Base-by-base conservation (phyloP, 1,140 invertebrate species). In the Thalassaphorura encarpata region DNA sequence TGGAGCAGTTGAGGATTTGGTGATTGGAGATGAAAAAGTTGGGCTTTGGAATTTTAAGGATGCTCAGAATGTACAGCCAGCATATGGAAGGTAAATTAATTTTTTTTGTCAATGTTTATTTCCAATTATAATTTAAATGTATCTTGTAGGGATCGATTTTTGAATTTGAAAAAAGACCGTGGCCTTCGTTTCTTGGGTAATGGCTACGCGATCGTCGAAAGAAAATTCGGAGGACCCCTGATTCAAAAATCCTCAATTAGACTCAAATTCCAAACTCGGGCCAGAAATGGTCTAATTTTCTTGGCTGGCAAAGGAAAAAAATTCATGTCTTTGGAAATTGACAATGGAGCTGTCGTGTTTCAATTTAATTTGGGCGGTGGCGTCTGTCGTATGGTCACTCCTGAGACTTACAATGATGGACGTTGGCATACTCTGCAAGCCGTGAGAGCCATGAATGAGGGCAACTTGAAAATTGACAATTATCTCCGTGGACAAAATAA, bases 1-100 rank as follows among this genome's bases (percentile, higher is more conserved):
- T 45, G 96, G 96, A 3, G 78, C 84, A 63, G 86, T 98, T 56
- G 93, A 97, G 69, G 89, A 92, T 49, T 70, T 98, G 0, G 78
- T 82, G 47, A 85, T 97, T 61, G 92, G 92, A 18, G 87, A 91
- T 28, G 83, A 82, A 15, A 84, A 83, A 3, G 80, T 97, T 16
- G 93, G 93, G 0, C 76, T 98, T 16, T 98, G 94, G 94, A 97
- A 98, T 73, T 95, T 95, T 66, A 74, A 81, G 6, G 81, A 85
- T 40, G 83, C 80, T 24, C 82, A 83, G 33, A 87, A 89, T 51
- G 73, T 81, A 43, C 73, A 81, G 59, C 85, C 83, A 6, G 84
- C 87, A 0, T 67, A 72, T 15, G 83, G 86, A 67, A 83, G 86
- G 82, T 83, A 69, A 58, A 55, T 42, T 11, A 1, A 13, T 6